Percentiles rank a stretch among this genome's conserved stretches.
Evolutionary conservation across 2,888 invertebrate species (phyloP).

Genomic region (Notodonta dromedarius): DNA sequence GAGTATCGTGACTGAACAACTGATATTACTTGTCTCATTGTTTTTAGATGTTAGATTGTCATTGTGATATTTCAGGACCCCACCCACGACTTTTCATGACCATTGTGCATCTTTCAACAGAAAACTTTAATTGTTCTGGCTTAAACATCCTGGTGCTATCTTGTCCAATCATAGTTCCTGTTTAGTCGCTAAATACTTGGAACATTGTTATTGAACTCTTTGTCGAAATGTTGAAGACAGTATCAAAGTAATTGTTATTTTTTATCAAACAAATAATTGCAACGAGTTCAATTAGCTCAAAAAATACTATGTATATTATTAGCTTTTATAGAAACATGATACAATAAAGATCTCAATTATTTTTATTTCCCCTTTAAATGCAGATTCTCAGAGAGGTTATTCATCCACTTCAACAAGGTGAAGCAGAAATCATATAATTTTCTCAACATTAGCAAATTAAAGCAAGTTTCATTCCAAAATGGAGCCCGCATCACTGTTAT

Average conservation of each 20-base stretch:
- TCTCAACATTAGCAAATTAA: slow-evolving; percentile 37
- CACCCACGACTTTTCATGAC: too few species aligned
- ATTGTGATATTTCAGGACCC: background rate
- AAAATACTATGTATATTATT: too few species aligned
- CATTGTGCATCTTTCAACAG: background rate
- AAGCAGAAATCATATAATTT: background rate
- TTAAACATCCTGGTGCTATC: background rate
- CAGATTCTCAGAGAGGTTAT: background rate
- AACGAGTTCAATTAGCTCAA: background rate
- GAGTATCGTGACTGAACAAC: slow-evolving; percentile 21
- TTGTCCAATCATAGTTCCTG: background rate
- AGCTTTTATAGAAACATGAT: background rate
- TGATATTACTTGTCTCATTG: slow-evolving; percentile 21
- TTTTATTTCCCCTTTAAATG: background rate
- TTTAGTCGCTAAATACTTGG: background rate
- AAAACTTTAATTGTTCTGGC: background rate
- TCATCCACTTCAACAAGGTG: background rate
- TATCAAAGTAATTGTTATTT: background rate
- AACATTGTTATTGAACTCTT: background rate
- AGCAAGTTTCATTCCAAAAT: slow-evolving; percentile 21
- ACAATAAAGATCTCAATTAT: too few species aligned
- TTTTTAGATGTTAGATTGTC: slow-evolving; percentile 8
- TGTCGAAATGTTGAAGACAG: background rate
- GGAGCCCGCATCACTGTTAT: slow-evolving; percentile 21
- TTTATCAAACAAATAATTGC: background rate